phyloP scores from a whole-genome alignment of 2,113 vertebrate genomes.

The Nipponia nippon region DNA sequence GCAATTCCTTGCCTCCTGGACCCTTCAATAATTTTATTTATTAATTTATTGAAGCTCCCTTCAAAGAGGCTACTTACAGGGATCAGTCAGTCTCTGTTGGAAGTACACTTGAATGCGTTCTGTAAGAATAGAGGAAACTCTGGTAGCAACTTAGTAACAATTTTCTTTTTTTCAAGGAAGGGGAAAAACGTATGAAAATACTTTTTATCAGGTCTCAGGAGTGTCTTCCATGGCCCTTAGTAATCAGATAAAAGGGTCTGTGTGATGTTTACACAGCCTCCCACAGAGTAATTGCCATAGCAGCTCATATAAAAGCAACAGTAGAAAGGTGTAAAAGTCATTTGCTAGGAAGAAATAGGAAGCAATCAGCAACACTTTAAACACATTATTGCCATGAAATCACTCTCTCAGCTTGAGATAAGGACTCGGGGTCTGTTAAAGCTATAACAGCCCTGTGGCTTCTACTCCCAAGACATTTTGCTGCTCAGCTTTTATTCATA shows the following conservation, averaged over 20 bases:
- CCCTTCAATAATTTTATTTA: not conserved
- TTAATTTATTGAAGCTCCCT: not conserved
- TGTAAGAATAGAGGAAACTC: not conserved
- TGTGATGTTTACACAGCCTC: slow-evolving; percentile 52
- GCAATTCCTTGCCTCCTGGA: not conserved
- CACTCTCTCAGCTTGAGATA: slow-evolving; percentile 71
- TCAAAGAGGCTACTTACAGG: not conserved
- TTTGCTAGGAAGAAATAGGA: slow-evolving; percentile 76
- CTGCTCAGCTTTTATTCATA: slow-evolving; percentile 26
- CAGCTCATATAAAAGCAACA: slow-evolving; percentile 56
- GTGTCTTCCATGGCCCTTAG: not conserved
- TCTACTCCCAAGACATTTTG: slow-evolving; percentile 23
- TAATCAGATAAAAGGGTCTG: slow-evolving; percentile 41
- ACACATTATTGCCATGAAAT: slow-evolving; percentile 79
- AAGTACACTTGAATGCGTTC: not conserved
- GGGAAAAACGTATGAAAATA: not conserved
- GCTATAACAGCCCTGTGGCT: slow-evolving; percentile 34
- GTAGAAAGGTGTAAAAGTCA: slow-evolving; percentile 79
- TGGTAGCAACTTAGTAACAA: not conserved
- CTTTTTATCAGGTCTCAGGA: slow-evolving; percentile 33
- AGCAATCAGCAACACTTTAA: slow-evolving; percentile 78
- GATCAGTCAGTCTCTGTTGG: not conserved
- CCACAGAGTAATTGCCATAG: slow-evolving; percentile 43
- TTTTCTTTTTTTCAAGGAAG: not conserved
- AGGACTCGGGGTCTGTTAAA: slow-evolving; percentile 68